Evolutionary conservation across 2,797 vertebrate genomes (phyloP), one percentile per base, ranked within the genome.

Genomic region (Adelosebastes latens): DNA sequence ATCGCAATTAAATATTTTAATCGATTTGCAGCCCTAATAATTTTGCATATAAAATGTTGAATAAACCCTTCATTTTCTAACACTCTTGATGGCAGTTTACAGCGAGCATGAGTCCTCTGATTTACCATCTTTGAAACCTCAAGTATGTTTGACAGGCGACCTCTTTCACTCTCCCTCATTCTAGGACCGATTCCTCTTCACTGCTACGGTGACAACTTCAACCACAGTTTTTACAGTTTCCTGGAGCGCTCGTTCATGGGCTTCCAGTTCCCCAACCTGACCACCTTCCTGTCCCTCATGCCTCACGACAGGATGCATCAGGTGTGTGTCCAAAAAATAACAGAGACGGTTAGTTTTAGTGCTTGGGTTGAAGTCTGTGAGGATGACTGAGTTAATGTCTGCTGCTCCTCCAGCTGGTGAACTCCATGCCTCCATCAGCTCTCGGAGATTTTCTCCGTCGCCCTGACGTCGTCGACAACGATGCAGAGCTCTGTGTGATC

Each of bases 221-320:
- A 78, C 81, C 53, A 59, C 22, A 95, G 93, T 75, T 95, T 91
- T 88, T 95, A 94, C 49, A 3, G 3, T 2, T 96, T 94, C 89
- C 69, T 96, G 25, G 7, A 82, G 61, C 11, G 59, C 2, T 85
- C 88, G 0, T 96, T 96, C 88, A 9, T 92, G 88, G 90, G 86
- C 3, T 96, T 96, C 86, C 88, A 89, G 87, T 94, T 96, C 82
- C 96, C 96, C 53, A 88, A 92, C 73, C 75, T 96, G 77, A 93
- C 92, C 27, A 67, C 87, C 46, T 89, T 96, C 85, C 14, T 96
- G 79, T 91, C 84, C 1, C 90, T 96, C 79, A 93, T 96, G 72
- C 94, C 95, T 25, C 52, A 7, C 0, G 8, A 67, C 78, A 77
- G 27, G 7, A 77, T 25, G 75, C 5, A 59, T 16, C 86, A 92